Percentiles rank a stretch among this genome's conserved stretches.
Conservation (phyloP, 2,113 vertebrate species). For the Guaruba guarouba region DNA sequence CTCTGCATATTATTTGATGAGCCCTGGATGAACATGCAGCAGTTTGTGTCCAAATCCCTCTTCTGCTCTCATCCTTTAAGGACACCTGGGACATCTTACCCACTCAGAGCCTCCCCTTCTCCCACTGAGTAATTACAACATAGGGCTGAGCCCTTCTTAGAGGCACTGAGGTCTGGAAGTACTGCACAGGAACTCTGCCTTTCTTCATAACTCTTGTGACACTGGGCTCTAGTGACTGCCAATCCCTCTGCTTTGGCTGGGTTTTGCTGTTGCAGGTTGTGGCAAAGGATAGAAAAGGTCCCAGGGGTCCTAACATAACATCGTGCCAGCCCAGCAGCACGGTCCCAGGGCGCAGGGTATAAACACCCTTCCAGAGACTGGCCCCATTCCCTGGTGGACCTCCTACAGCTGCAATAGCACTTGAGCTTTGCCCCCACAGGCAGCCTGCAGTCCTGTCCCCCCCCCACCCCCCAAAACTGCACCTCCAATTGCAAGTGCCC, state of each 20-base stretch:
- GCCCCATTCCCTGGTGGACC: rapidly evolving
- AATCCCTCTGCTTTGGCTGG: not conserved
- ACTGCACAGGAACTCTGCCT: not conserved
- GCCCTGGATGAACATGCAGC: not conserved
- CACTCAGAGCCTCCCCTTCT: not conserved
- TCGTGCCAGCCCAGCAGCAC: not conserved
- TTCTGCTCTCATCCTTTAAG: not conserved
- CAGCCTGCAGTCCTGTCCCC: not conserved
- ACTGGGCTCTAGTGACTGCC: not conserved
- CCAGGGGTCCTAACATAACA: not conserved
- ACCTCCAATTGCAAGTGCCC: not conserved
- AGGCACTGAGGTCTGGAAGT: not conserved
- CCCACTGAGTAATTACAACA: not conserved
- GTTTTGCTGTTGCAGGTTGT: not conserved
- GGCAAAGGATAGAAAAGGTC: not conserved
- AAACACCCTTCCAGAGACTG: not conserved
- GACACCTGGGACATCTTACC: not conserved
- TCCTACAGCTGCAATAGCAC: not conserved
- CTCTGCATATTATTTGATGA: not conserved
- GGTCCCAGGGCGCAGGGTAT: too few species aligned
- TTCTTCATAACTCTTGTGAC: not conserved
- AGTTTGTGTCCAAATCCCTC: not conserved
- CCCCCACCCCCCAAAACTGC: too few species aligned
- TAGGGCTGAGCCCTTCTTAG: not conserved
- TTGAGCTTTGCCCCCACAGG: not conserved